Evolutionary conservation across 2,888 invertebrate genomes (phyloP).

Genomic region (Drosophila leonis): DNA sequence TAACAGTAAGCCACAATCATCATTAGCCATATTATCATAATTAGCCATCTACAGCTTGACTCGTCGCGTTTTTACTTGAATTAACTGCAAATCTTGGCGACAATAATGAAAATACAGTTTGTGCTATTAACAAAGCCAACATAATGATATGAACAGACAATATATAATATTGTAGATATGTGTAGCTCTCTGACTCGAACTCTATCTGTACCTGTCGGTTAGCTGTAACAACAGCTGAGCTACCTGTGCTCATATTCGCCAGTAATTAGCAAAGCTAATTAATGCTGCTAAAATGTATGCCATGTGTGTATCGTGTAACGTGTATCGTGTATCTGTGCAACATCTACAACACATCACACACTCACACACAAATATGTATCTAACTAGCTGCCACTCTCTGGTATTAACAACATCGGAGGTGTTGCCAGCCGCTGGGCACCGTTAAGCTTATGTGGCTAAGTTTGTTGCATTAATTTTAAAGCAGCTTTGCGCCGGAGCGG

Average conservation of each 20-base stretch:
- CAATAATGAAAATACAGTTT: slow-evolving; percentile 41
- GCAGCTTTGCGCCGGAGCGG: slow-evolving; percentile 43
- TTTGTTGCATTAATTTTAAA: slow-evolving; percentile 52
- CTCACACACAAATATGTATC: slow-evolving; percentile 10
- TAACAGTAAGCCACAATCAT: slow-evolving; percentile 58
- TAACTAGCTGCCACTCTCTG: slow-evolving; percentile 14
- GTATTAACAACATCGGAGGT: slow-evolving; percentile 31
- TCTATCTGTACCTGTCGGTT: slow-evolving; percentile 23
- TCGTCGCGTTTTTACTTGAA: slow-evolving; percentile 35
- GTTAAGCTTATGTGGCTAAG: slow-evolving; percentile 28
- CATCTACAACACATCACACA: not conserved
- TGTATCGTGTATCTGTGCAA: slow-evolving; percentile 2
- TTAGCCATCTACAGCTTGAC: slow-evolving; percentile 26
- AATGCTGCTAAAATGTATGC: slow-evolving; percentile 60
- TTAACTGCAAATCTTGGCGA: slow-evolving; percentile 48
- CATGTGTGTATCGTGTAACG: slow-evolving; percentile 26
- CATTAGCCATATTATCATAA: slow-evolving; percentile 30
- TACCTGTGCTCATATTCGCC: slow-evolving; percentile 26
- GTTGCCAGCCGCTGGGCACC: slow-evolving; percentile 44
- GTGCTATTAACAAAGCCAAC: slow-evolving; percentile 37
- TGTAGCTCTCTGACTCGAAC: slow-evolving; percentile 6
- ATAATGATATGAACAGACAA: slow-evolving; percentile 35
- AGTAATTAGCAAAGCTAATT: slow-evolving; percentile 74
- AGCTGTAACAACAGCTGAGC: slow-evolving; percentile 23
- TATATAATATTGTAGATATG: slow-evolving; percentile 8